These are phyloP conservation scores for Arnoldichthys spilopterus DNA, from an alignment of 2,797 vertebrate genomes.

Conservation along the genomic window DNA sequence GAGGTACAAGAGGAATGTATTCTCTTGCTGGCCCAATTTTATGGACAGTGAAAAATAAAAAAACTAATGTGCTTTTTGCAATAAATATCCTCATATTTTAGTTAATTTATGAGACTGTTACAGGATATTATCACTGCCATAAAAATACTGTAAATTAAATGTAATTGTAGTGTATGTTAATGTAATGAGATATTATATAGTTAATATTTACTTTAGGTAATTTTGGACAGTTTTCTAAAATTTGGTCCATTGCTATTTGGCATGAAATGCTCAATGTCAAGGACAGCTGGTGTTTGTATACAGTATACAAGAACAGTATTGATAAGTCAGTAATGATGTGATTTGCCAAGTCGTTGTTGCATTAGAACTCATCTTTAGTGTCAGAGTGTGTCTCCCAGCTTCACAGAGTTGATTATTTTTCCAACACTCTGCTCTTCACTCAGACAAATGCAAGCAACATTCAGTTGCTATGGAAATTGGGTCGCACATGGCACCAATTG, in stretches of 20 bases:
- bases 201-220: no score
- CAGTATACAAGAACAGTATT: not conserved
- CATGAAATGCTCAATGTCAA: not conserved
- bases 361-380: conserved; percentile 41
- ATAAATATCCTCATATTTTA: no score
- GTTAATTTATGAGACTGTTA: no score
- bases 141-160: no score
- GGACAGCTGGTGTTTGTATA: not conserved
- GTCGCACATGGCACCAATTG: conserved; percentile 73
- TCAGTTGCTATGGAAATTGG: conserved; percentile 80
- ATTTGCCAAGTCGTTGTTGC: conserved; percentile 29
- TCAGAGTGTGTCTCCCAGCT: conserved; percentile 41
- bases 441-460: conserved; percentile 59
- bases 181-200: no score
- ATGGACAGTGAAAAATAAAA: not conserved
- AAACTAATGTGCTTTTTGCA: not conserved
- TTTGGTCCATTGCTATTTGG: no score
- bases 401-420: conserved; percentile 36
- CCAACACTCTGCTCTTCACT: conserved; percentile 30
- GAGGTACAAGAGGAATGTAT: not conserved
- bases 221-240: not conserved
- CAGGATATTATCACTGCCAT: no score
- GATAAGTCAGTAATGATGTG: not conserved
- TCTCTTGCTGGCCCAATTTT: not conserved
- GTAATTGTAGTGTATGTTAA: no score